Conservation (phyloP, 2,797 vertebrate genomes). For the Pangasius sanitwongsei region DNA sequence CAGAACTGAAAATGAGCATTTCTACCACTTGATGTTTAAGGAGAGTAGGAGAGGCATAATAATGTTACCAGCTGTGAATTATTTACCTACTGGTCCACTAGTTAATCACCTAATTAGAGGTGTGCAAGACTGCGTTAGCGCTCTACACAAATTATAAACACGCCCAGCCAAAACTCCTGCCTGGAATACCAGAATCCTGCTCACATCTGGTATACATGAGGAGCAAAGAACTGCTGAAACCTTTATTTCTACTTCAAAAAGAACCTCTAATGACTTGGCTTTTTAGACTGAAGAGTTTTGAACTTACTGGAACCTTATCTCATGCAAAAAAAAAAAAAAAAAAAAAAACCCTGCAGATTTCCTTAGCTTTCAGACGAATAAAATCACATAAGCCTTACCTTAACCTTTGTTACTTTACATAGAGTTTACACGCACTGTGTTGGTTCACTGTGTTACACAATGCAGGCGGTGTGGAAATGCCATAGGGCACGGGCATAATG, state of each 20-base stretch:
- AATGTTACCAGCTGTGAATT: not conserved
- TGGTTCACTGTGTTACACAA: not conserved
- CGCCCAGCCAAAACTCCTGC: not conserved
- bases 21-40: not conserved
- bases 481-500: not conserved
- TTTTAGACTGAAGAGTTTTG: not conserved
- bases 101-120: not conserved
- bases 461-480: not conserved
- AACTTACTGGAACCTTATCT: not conserved
- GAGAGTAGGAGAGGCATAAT: too few species aligned
- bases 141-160: not conserved
- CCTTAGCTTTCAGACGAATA: too few species aligned
- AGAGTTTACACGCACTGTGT: not conserved
- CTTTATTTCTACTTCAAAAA: slow-evolving; percentile 1
- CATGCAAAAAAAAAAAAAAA: too few species aligned
- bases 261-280: not conserved
- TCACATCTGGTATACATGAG: not conserved
- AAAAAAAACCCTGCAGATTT: not conserved
- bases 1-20: not conserved
- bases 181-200: not conserved
- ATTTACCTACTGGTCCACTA: not conserved
- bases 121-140: not conserved
- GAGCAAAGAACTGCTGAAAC: not conserved
- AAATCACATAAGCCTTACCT: not conserved
- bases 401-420: not conserved